Percentiles rank a stretch among this genome's conserved stretches.
Evolutionary conservation across 2,113 vertebrate species (phyloP).

Genomic region (Telmatochromis sp.): DNA sequence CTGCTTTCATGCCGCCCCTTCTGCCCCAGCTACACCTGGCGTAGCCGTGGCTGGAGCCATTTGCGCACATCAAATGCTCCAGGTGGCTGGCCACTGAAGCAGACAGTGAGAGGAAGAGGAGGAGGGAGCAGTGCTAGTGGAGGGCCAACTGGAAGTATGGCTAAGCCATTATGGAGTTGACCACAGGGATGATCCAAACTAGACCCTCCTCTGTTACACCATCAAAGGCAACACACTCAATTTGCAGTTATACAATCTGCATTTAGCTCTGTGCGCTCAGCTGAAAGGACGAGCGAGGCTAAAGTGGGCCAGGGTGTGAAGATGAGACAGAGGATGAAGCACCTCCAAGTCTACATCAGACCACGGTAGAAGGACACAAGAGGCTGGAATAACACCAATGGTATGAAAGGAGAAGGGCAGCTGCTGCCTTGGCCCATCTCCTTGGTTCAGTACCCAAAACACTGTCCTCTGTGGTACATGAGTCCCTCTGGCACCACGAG

Average conservation of each 20-base stretch:
- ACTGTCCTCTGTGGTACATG: conserved; percentile 55
- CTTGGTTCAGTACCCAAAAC: conserved; percentile 46
- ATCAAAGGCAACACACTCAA: conserved; percentile 1
- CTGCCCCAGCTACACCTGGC: conserved; percentile 53
- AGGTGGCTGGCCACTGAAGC: conserved; percentile 57
- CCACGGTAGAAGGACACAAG: conserved; percentile 15
- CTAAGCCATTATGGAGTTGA: conserved; percentile 15
- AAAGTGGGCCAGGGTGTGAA: background rate
- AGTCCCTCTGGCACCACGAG: conserved; percentile 59
- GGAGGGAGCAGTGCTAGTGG: background rate
- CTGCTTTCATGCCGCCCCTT: conserved; percentile 18
- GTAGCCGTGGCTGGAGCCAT: conserved; percentile 1
- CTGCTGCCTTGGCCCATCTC: conserved; percentile 52
- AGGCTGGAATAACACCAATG: conserved; percentile 21
- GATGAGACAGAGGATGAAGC: background rate
- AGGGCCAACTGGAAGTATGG: conserved; percentile 5
- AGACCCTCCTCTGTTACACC: background rate
- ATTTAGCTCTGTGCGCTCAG: background rate
- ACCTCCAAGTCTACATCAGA: conserved; percentile 1
- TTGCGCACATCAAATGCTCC: conserved; percentile 55
- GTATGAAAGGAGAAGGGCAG: conserved; percentile 38
- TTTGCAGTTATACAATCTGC: background rate
- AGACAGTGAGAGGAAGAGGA: background rate
- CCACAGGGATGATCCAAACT: background rate
- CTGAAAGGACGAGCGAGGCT: background rate